phyloP scores from a whole-genome alignment of 2,888 invertebrate genomes.

The Bimastos eiseni region DNA sequence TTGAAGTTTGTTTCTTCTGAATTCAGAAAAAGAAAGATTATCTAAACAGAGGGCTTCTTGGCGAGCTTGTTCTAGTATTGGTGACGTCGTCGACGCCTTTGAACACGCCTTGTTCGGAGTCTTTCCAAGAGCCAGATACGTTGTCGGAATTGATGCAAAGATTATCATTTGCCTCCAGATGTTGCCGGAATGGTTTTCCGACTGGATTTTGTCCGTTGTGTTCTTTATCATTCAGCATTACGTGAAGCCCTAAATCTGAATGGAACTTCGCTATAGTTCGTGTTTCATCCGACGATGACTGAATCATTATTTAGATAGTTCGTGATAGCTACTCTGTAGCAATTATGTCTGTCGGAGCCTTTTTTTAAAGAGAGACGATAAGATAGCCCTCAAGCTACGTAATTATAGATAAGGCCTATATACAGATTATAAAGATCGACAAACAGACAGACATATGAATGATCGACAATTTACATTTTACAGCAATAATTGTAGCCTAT shows the following conservation, averaged over 20 bases:
- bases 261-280: neutral
- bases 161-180: neutral
- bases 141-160: neutral
- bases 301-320: too few species aligned
- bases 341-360: too few species aligned
- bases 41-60: neutral
- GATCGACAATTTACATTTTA: too few species aligned
- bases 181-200: neutral
- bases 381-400: too few species aligned
- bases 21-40: neutral
- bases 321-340: too few species aligned
- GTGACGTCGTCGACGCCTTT: constrained; percentile 7
- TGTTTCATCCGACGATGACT: too few species aligned
- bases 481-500: too few species aligned
- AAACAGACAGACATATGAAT: too few species aligned
- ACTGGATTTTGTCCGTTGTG: neutral
- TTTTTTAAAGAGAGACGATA: too few species aligned
- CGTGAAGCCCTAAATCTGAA: too few species aligned
- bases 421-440: too few species aligned
- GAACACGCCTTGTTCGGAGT: constrained; percentile 18
- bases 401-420: too few species aligned
- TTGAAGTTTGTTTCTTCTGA: neutral
- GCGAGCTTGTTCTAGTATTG: neutral
- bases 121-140: constrained; percentile 16
- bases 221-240: neutral